A percentile compares a stretch with the other conserved stretches of the same genome.
Evolutionary conservation across 1,140 invertebrate genomes (phyloP).

Genomic region (Sitobion miscanthi): DNA sequence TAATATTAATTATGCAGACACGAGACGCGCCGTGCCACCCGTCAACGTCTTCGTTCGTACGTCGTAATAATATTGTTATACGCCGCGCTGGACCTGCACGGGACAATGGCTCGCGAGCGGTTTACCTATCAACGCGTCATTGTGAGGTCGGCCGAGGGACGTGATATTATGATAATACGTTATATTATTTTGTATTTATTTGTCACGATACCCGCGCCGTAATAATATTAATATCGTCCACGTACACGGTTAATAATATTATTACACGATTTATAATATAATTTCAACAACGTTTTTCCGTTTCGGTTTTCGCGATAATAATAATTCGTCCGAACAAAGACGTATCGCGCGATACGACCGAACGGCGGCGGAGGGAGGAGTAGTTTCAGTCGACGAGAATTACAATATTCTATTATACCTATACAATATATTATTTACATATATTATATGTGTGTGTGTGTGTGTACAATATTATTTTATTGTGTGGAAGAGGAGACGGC

Average conservation of each 20-base stretch:
- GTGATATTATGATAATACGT: neutral
- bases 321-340: constrained; percentile 34
- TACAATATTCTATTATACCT: neutral
- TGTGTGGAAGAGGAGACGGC: neutral
- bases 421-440: too few species aligned
- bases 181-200: neutral
- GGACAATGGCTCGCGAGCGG: neutral
- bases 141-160: too few species aligned
- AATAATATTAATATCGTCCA: neutral
- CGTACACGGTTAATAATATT: neutral
- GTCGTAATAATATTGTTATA: neutral
- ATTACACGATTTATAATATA: neutral
- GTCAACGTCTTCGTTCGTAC: neutral
- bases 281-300: neutral
- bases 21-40: neutral
- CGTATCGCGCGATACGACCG: neutral
- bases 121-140: neutral
- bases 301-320: neutral
- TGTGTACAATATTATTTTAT: neutral
- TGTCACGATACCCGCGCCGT: neutral
- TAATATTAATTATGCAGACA: neutral
- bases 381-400: neutral
- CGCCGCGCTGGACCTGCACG: neutral
- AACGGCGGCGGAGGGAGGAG: neutral
- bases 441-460: too few species aligned